A percentile compares a stretch with the other conserved stretches of the same genome.
phyloP scores from a whole-genome alignment of 1,140 invertebrate species.

The Anoplophora glabripennis region DNA sequence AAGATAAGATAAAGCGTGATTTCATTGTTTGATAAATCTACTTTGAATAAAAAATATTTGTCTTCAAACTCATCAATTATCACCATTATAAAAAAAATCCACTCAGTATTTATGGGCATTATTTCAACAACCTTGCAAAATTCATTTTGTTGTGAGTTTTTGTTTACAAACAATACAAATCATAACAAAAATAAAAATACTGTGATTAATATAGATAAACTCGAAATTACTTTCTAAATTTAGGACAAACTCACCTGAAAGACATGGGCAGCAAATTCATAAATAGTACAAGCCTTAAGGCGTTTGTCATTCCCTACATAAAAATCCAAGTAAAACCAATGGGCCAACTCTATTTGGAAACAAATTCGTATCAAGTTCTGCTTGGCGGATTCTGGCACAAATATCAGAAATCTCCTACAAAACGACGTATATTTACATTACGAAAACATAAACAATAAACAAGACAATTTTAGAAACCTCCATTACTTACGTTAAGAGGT shows the following conservation, averaged over 20 bases:
- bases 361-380: constrained; percentile 86
- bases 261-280: constrained; percentile 81
- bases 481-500: constrained; percentile 45
- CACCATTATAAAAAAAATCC: no score
- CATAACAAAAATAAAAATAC: background rate
- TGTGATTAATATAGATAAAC: background rate
- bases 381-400: constrained; percentile 87
- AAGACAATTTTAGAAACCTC: no score
- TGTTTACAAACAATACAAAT: background rate
- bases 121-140: no score
- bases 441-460: constrained; percentile 1
- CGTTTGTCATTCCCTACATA: constrained; percentile 75
- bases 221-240: no score
- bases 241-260: constrained; percentile 58
- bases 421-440: constrained; percentile 18
- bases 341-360: constrained; percentile 94
- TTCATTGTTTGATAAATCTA: no score
- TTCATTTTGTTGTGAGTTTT: no score
- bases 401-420: constrained; percentile 89
- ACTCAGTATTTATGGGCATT: no score
- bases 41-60: no score
- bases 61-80: background rate
- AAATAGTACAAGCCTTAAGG: constrained; percentile 76
- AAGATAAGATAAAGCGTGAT: no score
- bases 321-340: constrained; percentile 98